phyloP scores from a whole-genome alignment of 2,113 vertebrate genomes.

The Hippolais icterina region DNA sequence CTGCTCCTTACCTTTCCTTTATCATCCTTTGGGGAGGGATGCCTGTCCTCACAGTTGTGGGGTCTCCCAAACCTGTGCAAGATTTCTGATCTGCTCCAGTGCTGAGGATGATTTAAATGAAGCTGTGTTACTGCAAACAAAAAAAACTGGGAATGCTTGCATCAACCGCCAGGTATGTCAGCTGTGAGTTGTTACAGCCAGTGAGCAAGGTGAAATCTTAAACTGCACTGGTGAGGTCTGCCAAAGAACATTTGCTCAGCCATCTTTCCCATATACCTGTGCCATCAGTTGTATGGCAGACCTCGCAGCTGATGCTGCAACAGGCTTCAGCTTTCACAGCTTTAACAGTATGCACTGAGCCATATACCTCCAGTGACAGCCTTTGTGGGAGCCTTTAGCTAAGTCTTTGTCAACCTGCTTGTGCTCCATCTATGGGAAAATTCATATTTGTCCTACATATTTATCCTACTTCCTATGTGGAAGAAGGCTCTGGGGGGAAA shows the following conservation, averaged over 20 bases:
- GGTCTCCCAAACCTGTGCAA: background rate
- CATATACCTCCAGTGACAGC: background rate
- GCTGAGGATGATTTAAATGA: background rate
- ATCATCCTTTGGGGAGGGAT: background rate
- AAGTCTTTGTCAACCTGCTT: background rate
- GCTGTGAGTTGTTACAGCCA: background rate
- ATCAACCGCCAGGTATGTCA: background rate
- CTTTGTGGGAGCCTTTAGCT: background rate
- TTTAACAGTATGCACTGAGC: background rate
- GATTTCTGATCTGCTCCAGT: background rate
- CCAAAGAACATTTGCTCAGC: background rate
- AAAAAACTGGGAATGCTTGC: background rate
- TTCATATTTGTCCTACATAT: background rate
- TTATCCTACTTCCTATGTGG: background rate
- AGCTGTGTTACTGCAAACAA: background rate
- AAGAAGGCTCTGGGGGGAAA: background rate
- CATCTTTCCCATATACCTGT: background rate
- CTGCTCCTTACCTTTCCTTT: background rate
- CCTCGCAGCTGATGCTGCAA: background rate
- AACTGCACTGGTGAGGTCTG: background rate
- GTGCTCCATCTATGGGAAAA: background rate
- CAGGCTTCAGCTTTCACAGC: background rate
- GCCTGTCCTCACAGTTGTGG: background rate
- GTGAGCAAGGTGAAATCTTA: background rate
- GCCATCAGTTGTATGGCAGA: background rate